A percentile compares a stretch with the other conserved stretches of the same genome.
phyloP scores from a whole-genome alignment of 1,140 invertebrate genomes.

The Pteromalus puparum region DNA sequence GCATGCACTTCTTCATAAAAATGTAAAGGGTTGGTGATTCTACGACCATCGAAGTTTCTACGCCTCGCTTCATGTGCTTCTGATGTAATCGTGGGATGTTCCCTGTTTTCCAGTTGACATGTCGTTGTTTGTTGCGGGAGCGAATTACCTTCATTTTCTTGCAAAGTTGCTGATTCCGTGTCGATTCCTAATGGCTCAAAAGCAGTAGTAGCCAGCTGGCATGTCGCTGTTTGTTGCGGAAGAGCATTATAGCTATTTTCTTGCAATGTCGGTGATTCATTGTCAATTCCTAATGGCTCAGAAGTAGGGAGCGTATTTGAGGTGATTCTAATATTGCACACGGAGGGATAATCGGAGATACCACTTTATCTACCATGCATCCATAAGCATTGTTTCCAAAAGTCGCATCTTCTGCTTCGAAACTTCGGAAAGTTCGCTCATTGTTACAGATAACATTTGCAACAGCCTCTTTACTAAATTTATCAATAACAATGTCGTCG shows the following conservation, averaged over 20 bases:
- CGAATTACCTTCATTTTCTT: background rate
- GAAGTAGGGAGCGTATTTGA: too few relatives aligned
- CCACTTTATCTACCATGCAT: background rate
- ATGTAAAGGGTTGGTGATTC: background rate
- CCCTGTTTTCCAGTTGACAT: background rate
- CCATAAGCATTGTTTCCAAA: background rate
- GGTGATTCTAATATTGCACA: background rate
- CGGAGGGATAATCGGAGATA: background rate
- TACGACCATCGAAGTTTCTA: background rate
- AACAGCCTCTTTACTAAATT: too few relatives aligned
- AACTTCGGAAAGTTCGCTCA: too few relatives aligned
- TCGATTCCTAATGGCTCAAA: background rate
- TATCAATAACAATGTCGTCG: too few relatives aligned
- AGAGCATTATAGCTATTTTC: background rate
- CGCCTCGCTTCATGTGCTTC: background rate
- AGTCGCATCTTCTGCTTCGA: too few relatives aligned
- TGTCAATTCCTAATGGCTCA: too few relatives aligned
- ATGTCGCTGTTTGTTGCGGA: background rate
- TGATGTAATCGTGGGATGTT: background rate
- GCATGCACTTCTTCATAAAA: background rate
- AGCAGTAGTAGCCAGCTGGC: background rate
- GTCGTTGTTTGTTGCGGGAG: background rate
- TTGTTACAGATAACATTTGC: too few relatives aligned
- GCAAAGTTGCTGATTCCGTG: background rate
- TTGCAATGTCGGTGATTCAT: background rate